Base-by-base conservation (phyloP, 1,140 invertebrate species). In the Drosophila nigromelanica region DNA sequence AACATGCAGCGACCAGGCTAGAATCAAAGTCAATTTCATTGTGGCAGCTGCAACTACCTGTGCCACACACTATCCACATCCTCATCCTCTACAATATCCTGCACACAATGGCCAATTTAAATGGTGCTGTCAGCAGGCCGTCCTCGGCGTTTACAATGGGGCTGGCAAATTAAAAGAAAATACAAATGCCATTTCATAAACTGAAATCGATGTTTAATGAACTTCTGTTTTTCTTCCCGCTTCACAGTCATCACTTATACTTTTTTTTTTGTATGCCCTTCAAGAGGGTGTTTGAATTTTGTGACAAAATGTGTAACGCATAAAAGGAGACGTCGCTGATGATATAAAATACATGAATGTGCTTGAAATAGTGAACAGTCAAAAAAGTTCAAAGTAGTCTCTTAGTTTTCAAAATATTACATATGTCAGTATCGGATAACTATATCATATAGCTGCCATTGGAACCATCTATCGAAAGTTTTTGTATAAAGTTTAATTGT, bases 141-240 rank as follows among this genome's bases (percentile, higher is more conserved):
- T 75, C 71, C 48, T 61, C 42, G 18, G 39, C 51, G 21, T 37
- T 7, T 15, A 76, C 72, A 76, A 70, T 70, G 51, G 47, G 24
- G 42, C 54, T n/a, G 69, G 75, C 64, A 87, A 86, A 87, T 87
- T 82, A 89, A 89, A 87, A 82, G 72, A 79, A 87, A 89, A 89
- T 87, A 87, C 52, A 54, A 47, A 81, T 73, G 67, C 40, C 15
- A 56, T 68, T 69, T 68, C 40, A 59, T 73, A 69, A 62, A 56
- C 45, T 58, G 59, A 37, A 58, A 74, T 74, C 33, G 72, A 70
- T 78, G 68, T 71, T 67, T 87, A 78, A 87, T 87, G 68, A 87
- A 86, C 78, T 76, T 7, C 15, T 35, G 14, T 18, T 11, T 10
- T n/a, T 15, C n/a, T 10, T 6, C 24, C 24, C 8, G 0, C 0